Evolutionary conservation across 2,113 vertebrate species (phyloP).

Genomic region (Mirounga angustirostris): DNA sequence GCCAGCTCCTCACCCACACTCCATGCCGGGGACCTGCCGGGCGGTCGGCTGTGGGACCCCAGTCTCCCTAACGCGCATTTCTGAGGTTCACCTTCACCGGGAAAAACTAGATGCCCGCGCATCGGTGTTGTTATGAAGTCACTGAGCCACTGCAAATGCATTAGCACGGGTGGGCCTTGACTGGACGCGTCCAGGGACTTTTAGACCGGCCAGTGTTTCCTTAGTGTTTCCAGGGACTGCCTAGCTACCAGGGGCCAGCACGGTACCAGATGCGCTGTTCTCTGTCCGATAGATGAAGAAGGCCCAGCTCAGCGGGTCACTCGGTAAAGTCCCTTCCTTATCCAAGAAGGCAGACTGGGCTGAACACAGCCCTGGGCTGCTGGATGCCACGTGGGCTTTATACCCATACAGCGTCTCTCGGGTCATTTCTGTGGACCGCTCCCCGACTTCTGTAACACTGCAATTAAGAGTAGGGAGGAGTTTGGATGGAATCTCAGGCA

Average conservation of each 20-base stretch:
- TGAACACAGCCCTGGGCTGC: too few relatives aligned
- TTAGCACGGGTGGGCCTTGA: background rate
- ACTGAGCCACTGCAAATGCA: accelerated
- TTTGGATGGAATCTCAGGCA: background rate
- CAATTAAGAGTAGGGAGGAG: background rate
- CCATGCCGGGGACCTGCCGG: background rate
- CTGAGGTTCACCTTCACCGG: background rate
- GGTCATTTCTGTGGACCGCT: accelerated
- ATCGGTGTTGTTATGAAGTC: background rate
- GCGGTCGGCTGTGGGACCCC: accelerated
- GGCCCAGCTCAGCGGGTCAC: too few relatives aligned
- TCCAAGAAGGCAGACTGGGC: too few relatives aligned
- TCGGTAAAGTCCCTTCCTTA: background rate
- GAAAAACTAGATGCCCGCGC: background rate
- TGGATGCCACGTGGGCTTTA: background rate
- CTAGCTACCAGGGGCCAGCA: background rate
- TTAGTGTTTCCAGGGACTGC: background rate
- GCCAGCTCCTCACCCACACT: accelerated
- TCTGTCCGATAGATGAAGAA: too few relatives aligned
- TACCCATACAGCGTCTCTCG: accelerated
- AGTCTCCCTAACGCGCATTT: background rate
- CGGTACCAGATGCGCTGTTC: accelerated
- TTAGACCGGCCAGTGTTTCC: accelerated
- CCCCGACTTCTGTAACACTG: background rate
- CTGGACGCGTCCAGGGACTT: background rate